Conservation (phyloP, 2,888 invertebrate species). For the Tuberolachnus salignus region DNA sequence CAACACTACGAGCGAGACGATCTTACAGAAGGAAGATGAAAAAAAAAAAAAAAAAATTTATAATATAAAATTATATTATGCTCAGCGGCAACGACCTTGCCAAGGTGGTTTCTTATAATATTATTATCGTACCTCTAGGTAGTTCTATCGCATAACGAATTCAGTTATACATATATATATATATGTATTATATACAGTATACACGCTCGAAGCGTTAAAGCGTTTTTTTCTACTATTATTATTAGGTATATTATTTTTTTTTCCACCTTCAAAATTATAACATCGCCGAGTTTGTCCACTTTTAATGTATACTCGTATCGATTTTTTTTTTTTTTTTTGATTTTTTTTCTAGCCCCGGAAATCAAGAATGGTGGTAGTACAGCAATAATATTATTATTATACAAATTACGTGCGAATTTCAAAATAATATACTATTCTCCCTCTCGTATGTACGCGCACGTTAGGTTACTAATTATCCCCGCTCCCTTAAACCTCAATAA, state of each 20-base stretch:
- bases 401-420: background rate
- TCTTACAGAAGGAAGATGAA: no score
- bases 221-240: background rate
- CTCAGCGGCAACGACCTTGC: slow-evolving; percentile 54
- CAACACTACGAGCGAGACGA: no score
- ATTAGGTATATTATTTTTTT: background rate
- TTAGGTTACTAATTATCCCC: no score
- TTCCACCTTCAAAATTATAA: background rate
- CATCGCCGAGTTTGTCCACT: background rate
- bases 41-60: background rate
- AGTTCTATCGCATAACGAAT: slow-evolving; percentile 50
- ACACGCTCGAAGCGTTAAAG: slow-evolving; percentile 4
- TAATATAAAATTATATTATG: slow-evolving; percentile 27
- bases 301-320: background rate
- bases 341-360: background rate
- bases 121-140: no score
- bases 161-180: slow-evolving; percentile 3
- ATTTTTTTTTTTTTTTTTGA: background rate
- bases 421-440: no score
- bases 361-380: background rate
- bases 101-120: slow-evolving; percentile 33
- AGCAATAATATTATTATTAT: background rate
- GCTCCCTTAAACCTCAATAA: no score
- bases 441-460: no score
- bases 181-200: no score